These are phyloP conservation scores for Trachops cirrhosus DNA, from an alignment of 2,797 vertebrate genomes.

Conservation along the genomic window DNA sequence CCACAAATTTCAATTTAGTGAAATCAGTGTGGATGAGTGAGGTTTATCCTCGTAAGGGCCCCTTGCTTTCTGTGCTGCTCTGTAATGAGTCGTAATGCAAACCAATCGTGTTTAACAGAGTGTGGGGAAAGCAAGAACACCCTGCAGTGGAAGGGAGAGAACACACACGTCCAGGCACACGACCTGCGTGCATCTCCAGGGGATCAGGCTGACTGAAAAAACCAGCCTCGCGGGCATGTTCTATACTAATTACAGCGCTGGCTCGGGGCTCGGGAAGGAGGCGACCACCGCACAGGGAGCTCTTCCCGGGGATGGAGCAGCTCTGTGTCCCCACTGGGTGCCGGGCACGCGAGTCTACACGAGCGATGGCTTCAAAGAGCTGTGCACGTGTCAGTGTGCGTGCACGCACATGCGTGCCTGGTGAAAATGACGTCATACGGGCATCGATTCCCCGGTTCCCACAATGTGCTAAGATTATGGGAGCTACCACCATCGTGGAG, in stretches of 20 bases:
- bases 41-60: not conserved
- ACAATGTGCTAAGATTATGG: not conserved
- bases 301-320: not conserved
- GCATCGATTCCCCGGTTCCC: not conserved
- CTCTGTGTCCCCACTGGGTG: not conserved
- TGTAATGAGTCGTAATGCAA: not conserved
- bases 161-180: not conserved
- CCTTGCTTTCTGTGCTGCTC: not conserved
- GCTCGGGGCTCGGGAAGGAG: no score
- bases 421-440: not conserved
- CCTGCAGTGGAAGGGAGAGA: not conserved
- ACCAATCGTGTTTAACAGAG: not conserved
- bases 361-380: not conserved
- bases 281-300: not conserved
- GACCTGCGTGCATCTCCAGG: not conserved
- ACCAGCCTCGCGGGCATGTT: not conserved
- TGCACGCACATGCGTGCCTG: accelerated
- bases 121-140: not conserved
- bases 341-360: not conserved
- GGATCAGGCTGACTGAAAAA: not conserved
- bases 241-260: no score
- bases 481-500: not conserved
- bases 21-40: not conserved
- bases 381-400: accelerated
- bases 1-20: not conserved